Evolutionary conservation across 2,113 vertebrate genomes (phyloP).

Genomic region (Mobula hypostoma): DNA sequence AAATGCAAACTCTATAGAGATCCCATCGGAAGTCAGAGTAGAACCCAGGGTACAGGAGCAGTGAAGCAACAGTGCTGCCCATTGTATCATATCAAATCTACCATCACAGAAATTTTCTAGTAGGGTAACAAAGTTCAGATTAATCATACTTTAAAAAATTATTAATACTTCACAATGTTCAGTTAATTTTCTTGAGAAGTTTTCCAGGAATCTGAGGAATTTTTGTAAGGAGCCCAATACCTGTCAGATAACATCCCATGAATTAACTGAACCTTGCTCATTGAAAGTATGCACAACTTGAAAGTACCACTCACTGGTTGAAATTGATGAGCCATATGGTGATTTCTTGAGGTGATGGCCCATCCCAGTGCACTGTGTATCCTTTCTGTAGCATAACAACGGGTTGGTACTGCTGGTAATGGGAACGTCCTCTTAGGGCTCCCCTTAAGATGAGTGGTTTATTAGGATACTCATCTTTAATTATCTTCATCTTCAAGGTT

Average conservation of each 20-base stretch:
- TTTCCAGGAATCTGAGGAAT: not conserved
- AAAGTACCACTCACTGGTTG: constrained; percentile 70
- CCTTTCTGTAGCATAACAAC: constrained; percentile 80
- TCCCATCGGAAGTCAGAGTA: no score
- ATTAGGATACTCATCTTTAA: constrained; percentile 78
- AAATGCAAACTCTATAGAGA: no score
- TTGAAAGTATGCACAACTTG: not conserved
- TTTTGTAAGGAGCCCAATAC: not conserved
- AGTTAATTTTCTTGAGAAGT: not conserved
- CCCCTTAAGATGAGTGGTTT: constrained; percentile 75
- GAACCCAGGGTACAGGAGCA: no score
- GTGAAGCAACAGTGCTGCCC: no score
- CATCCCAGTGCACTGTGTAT: constrained; percentile 93
- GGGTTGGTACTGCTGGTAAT: constrained; percentile 96
- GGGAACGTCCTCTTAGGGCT: constrained; percentile 77
- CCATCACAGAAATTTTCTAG: not conserved
- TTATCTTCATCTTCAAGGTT: constrained; percentile 75
- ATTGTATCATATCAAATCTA: no score
- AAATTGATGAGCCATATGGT: constrained; percentile 96
- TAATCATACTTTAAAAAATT: not conserved
- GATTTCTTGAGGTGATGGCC: constrained; percentile 76
- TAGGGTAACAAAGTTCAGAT: not conserved
- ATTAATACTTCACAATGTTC: not conserved
- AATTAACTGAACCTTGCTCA: no score
- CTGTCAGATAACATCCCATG: no score